Base-by-base conservation (phyloP, 1,140 invertebrate genomes). In the Polypedilum pembai region DNA sequence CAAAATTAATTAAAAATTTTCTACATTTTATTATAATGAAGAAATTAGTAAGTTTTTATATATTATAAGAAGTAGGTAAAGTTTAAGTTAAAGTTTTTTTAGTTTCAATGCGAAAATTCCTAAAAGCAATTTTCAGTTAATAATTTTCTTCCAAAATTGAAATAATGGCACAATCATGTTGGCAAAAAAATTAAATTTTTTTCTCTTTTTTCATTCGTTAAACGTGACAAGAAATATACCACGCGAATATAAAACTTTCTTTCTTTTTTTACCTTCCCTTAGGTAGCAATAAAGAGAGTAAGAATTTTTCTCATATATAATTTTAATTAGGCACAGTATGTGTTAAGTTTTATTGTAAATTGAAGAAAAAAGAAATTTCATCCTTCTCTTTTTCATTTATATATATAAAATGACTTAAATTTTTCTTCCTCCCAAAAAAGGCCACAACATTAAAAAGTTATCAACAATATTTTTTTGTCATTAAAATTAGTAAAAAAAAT, bases 361-460 rank as follows among this genome's bases (percentile, higher is more conserved):
- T 18, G 4, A 69, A 20, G 18, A 18, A 18, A 8, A 69, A 69
- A 56, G 12, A 20, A 69, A 69, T 69, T 7, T 4, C 1, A 66
- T 20, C n/a, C 7, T 66, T 15, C 17, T 65, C n/a, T 17, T 66
- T 7, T 69, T 69, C 65, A 12, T 56, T 15, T n/a, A 12, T 56
- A 12, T 56, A n/a, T 56, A 12, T 56, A 12, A n/a, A n/a, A 12
- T 8, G 41, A 66, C 7, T 66, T 66, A 8, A 20, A 8, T 66
- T 3, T 18, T 66, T 45, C 40, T 41, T 41, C 10, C 40, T 10
- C 41, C 41, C 41, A 8, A 45, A 20, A 20, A 66, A 66, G 63
- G 63, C 63, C 63, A 66, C 65, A 69, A 69, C 45, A 56, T 69
- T 69, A 69, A 69, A 45, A 45, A 45, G 41, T 45, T 45, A 45